A percentile compares a stretch with the other conserved stretches of the same genome.
These are phyloP conservation scores for Nymphalis c-album DNA, from an alignment of 2,888 invertebrate species.

Conservation along the genomic window DNA sequence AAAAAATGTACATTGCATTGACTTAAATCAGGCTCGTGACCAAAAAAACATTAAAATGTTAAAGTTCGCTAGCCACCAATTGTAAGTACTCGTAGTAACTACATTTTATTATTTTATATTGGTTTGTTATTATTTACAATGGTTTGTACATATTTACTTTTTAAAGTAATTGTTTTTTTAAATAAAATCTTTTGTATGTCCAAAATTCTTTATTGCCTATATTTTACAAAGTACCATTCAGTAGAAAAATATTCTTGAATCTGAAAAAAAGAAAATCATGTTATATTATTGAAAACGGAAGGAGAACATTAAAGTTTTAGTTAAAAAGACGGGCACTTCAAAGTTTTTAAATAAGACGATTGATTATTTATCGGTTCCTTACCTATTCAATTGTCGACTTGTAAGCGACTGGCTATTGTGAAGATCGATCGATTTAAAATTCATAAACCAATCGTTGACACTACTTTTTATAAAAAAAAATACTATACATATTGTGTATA, in stretches of 20 bases:
- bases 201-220: background rate
- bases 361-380: too few species aligned
- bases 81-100: constrained; percentile 16
- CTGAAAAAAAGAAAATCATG: constrained; percentile 43
- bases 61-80: constrained; percentile 66
- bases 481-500: background rate
- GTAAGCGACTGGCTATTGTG: too few species aligned
- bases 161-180: background rate
- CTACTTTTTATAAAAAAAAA: background rate
- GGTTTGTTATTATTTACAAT: constrained; percentile 12
- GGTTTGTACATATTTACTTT: background rate
- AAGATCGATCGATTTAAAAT: too few species aligned
- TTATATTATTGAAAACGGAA: background rate
- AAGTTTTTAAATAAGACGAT: too few species aligned
- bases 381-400: too few species aligned
- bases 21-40: constrained; percentile 50
- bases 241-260: constrained; percentile 45
- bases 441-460: too few species aligned
- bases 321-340: too few species aligned
- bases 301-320: background rate
- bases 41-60: constrained; percentile 70
- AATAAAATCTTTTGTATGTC: background rate
- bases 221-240: constrained; percentile 25
- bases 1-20: constrained; percentile 50
- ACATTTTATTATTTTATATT: constrained; percentile 28